Conservation (phyloP, 2,113 vertebrate species). For the Vulpes lagopus region DNA sequence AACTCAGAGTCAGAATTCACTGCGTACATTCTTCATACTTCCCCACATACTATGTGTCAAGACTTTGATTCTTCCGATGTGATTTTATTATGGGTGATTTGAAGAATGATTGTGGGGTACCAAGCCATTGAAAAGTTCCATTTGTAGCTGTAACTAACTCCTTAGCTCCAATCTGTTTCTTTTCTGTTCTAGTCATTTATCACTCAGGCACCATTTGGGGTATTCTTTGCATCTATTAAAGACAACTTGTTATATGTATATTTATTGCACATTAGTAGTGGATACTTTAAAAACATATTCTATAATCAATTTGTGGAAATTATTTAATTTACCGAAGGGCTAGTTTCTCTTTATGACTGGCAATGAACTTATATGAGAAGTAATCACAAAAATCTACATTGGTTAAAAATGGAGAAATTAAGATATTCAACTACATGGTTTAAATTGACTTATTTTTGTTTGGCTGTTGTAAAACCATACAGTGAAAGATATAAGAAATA, state of each 20-base stretch:
- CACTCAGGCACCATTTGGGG: not conserved
- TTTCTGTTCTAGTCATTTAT: not conserved
- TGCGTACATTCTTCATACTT: not conserved
- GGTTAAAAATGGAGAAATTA: not conserved
- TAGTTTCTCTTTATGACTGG: not conserved
- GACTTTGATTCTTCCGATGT: not conserved
- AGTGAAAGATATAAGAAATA: slow-evolving; percentile 32
- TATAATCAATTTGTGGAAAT: not conserved
- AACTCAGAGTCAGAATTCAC: not conserved
- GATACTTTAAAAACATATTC: not conserved
- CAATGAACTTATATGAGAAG: not conserved
- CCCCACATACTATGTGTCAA: not conserved
- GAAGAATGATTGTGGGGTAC: not conserved
- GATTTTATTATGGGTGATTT: not conserved
- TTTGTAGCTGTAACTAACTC: not conserved
- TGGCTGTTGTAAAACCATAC: not conserved
- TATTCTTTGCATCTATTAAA: not conserved
- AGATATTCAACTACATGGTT: not conserved
- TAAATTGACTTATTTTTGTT: not conserved
- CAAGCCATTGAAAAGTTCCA: not conserved
- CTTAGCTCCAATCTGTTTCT: not conserved
- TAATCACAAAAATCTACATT: not conserved
- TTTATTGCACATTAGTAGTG: not conserved
- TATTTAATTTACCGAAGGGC: not conserved
- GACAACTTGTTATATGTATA: not conserved